A percentile compares a stretch with the other conserved stretches of the same genome.
phyloP scores from a whole-genome alignment of 2,113 vertebrate genomes.

The Toxostoma redivivum region DNA sequence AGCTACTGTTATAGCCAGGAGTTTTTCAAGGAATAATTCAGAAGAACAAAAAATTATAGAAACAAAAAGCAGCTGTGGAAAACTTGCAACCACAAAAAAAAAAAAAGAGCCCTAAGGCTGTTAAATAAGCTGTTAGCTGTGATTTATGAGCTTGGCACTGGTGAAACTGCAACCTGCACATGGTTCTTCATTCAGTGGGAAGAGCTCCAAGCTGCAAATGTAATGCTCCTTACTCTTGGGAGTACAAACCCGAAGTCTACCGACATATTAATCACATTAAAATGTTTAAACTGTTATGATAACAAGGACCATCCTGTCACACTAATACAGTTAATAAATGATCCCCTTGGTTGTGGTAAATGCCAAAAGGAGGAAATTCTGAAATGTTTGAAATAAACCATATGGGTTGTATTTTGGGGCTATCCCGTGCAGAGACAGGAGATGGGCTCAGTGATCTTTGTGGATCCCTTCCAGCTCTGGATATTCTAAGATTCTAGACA shows the following conservation, averaged over 20 bases:
- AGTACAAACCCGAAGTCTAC: not conserved
- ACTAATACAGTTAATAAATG: not conserved
- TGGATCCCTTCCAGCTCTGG: not conserved
- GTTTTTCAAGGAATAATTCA: not conserved
- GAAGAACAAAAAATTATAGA: not conserved
- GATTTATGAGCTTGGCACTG: constrained; percentile 20
- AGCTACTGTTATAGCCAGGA: not conserved
- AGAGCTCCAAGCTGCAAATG: not conserved
- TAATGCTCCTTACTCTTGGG: not conserved
- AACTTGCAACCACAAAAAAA: not conserved
- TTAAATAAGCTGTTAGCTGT: constrained; percentile 27
- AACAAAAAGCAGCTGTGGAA: constrained; percentile 5
- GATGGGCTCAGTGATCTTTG: not conserved
- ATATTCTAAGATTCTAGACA: not conserved
- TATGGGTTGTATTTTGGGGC: not conserved
- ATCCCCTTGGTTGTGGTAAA: not conserved
- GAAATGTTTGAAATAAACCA: not conserved
- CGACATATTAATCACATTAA: not conserved
- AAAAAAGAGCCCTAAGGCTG: not conserved
- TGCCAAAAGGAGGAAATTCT: not conserved
- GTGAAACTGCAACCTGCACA: not conserved
- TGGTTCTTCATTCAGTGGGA: not conserved
- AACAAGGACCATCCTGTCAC: not conserved
- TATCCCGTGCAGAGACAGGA: not conserved
- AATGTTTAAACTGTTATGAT: not conserved